Evolutionary conservation across 2,113 vertebrate species (phyloP).

Genomic region (Rattus rattus): DNA sequence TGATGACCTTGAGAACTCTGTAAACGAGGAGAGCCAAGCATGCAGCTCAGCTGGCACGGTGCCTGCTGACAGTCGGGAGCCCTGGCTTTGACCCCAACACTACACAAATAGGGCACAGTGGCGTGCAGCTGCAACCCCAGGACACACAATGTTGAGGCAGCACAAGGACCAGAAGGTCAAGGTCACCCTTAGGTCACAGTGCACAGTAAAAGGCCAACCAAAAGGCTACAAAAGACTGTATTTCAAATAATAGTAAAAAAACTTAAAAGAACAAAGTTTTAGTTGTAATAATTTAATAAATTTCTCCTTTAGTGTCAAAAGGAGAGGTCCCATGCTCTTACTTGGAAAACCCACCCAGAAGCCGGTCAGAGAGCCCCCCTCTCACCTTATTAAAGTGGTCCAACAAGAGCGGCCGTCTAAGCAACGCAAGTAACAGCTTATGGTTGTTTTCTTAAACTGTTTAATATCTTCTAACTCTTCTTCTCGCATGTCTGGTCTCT

Average conservation of each 20-base stretch:
- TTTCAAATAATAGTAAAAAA: background rate
- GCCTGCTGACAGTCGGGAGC: background rate
- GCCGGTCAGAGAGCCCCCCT: background rate
- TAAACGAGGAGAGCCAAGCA: background rate
- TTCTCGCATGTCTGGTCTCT: conserved; percentile 97
- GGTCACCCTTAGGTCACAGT: background rate
- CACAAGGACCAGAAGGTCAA: background rate
- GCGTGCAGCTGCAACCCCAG: background rate
- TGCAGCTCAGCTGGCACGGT: background rate
- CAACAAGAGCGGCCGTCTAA: conserved; percentile 99
- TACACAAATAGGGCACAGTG: background rate
- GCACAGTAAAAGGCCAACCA: background rate
- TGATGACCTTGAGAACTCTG: background rate
- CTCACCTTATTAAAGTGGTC: conserved; percentile 99
- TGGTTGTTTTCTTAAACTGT: conserved; percentile 99
- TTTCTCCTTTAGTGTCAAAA: conserved; percentile 29
- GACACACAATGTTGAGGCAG: no score
- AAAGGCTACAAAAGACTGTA: background rate
- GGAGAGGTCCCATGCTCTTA: background rate
- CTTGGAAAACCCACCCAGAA: background rate
- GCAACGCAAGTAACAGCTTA: conserved; percentile 99
- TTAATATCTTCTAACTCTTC: conserved; percentile 98
- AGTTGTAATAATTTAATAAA: background rate
- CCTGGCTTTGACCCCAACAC: background rate
- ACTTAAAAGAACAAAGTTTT: background rate